phyloP scores from a whole-genome alignment of 2,113 vertebrate genomes.

The Talpa occidentalis region DNA sequence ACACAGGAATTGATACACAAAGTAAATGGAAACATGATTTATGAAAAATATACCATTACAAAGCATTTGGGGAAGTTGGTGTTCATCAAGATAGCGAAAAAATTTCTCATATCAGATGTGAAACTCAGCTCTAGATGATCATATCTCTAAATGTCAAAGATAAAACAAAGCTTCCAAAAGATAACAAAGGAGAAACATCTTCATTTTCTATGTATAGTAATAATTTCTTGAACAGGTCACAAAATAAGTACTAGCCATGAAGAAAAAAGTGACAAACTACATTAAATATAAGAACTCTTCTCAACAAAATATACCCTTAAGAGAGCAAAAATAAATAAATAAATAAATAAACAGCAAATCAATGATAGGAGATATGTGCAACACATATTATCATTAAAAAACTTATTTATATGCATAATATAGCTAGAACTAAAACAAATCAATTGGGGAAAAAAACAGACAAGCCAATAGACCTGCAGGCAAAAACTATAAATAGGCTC shows the following conservation, averaged over 20 bases:
- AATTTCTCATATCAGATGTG: neutral
- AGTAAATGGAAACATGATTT: neutral
- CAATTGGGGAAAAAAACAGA: neutral
- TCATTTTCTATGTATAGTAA: neutral
- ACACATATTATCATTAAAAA: neutral
- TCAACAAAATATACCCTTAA: constrained; percentile 13
- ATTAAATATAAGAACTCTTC: neutral
- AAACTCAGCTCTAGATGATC: constrained; percentile 41
- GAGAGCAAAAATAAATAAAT: neutral
- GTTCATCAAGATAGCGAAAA: neutral
- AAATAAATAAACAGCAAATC: neutral
- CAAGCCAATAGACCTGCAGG: neutral
- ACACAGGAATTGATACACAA: neutral
- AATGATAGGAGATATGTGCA: neutral
- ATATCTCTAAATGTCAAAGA: neutral
- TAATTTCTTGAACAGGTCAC: constrained; percentile 30
- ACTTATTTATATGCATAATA: neutral
- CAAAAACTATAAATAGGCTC: neutral
- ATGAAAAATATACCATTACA: neutral
- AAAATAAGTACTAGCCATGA: neutral
- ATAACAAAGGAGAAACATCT: neutral
- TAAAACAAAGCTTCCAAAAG: neutral
- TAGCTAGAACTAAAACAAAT: neutral
- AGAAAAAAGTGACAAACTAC: neutral
- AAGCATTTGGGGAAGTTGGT: neutral